Evolutionary conservation across 2,113 vertebrate genomes (phyloP).

Genomic region (Proterorhinus semilunaris): DNA sequence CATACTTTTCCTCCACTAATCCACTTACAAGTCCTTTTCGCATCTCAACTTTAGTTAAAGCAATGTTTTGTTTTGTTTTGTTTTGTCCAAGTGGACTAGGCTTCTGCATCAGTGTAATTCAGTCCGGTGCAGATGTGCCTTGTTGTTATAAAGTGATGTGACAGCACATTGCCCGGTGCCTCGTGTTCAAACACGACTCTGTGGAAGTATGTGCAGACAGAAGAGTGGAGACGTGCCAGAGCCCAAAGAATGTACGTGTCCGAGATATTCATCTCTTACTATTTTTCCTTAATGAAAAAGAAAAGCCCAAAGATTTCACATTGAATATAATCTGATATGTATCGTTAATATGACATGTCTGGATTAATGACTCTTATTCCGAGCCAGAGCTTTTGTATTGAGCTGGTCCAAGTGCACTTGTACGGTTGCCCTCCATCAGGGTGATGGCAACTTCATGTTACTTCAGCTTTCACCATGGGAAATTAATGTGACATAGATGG

Average conservation of each 20-base stretch:
- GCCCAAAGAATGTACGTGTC: slow-evolving; percentile 60
- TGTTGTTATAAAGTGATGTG: slow-evolving; percentile 54
- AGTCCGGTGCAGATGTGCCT: slow-evolving; percentile 23
- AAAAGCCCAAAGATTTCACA: background rate
- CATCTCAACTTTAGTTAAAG: slow-evolving; percentile 15
- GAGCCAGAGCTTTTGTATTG: background rate
- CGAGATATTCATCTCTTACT: slow-evolving; percentile 57
- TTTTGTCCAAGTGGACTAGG: background rate
- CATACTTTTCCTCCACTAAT: background rate
- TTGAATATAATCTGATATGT: slow-evolving; percentile 14
- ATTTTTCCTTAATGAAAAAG: background rate
- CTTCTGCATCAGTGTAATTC: background rate
- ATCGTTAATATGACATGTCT: background rate
- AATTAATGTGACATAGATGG: background rate
- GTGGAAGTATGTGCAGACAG: slow-evolving; percentile 52
- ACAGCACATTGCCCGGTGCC: slow-evolving; percentile 49
- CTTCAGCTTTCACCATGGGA: background rate
- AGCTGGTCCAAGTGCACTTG: background rate
- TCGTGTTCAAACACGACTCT: slow-evolving; percentile 77
- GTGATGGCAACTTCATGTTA: background rate
- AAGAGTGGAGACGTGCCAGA: slow-evolving; percentile 43
- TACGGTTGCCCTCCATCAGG: background rate
- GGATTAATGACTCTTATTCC: background rate
- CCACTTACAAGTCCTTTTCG: background rate
- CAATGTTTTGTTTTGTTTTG: background rate